A percentile compares a stretch with the other conserved stretches of the same genome.
Conservation (phyloP, 2,888 invertebrate genomes). For the Mesorhabditis belari region DNA sequence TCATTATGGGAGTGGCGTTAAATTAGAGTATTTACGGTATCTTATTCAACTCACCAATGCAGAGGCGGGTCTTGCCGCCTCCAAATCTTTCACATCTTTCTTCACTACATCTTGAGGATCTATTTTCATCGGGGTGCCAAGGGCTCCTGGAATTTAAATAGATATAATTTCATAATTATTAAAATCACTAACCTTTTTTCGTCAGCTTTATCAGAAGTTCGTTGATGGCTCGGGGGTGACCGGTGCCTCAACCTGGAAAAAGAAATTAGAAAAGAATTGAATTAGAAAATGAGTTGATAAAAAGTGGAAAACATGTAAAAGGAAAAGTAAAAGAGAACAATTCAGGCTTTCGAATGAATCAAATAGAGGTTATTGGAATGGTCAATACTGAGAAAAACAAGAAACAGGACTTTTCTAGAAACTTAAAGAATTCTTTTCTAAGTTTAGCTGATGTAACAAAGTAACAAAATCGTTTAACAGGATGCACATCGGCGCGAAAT, state of each 20-base stretch:
- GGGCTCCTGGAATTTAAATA: background rate
- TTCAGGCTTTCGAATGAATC: background rate
- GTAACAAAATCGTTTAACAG: no score
- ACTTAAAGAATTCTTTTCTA: no score
- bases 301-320: background rate
- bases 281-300: background rate
- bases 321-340: background rate
- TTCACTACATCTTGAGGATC: background rate
- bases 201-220: background rate
- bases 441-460: no score
- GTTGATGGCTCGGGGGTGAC: background rate
- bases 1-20: no score
- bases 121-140: background rate
- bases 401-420: no score
- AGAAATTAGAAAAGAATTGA: background rate
- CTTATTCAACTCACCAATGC: background rate
- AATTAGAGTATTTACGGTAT: no score
- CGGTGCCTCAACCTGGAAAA: background rate
- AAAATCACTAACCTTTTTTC: background rate
- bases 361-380: no score
- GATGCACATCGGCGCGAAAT: no score
- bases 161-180: background rate
- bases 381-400: no score
- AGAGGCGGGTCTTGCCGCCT: background rate
- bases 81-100: background rate